Base-by-base conservation (phyloP, 2,888 invertebrate genomes). In the Leptinotarsa juncta region DNA sequence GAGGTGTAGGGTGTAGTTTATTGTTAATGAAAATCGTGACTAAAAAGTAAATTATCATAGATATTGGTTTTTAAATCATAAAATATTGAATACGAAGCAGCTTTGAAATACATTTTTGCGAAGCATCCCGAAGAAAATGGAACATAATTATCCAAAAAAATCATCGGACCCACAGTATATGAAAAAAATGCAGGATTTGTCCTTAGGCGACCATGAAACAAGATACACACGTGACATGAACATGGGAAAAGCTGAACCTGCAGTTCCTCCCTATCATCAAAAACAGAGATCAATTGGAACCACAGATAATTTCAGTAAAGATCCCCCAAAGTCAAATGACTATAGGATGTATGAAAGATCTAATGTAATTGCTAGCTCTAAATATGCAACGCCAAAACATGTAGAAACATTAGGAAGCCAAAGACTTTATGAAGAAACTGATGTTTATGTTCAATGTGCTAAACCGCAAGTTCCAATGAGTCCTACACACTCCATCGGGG, bases 341-440 rank as follows among this genome's bases (percentile, higher is more conserved):
- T 91, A 90, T 80, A 90, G 91, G 80, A 86, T 91, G 69, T 92
- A 92, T 81, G 95, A 94, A 84, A 90, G 94, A 72, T 93, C 92
- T 74, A 94, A 93, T 83, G 92, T 94, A 73, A 94, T 94, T 82
- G 92, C 93, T 23, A 92, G 94, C 67, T 93, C 94, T 14, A 94
- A 95, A 85, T 95, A 93, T 85, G 93, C 94, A 62, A 93, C 94
- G 53, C 94, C 94, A 69, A 94, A 94, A 85, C 90, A 93, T 79
- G 91, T 94, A 12, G 93, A 94, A 84, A 91, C 91, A 69, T 90
- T 92, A 77, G 90, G 90, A 73, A 85, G 84, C 3, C 20, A 87
- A 82, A 84, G 86, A 80, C 74, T 81, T 74, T 73, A 81, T 73
- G 85, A 88, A 85, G 88, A 88, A 75, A 86, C 86, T 74, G 86